Percentiles rank a stretch among this genome's conserved stretches.
These are phyloP conservation scores for Lagocephalus sceleratus DNA, from an alignment of 2,797 vertebrate genomes.

Conservation along the genomic window DNA sequence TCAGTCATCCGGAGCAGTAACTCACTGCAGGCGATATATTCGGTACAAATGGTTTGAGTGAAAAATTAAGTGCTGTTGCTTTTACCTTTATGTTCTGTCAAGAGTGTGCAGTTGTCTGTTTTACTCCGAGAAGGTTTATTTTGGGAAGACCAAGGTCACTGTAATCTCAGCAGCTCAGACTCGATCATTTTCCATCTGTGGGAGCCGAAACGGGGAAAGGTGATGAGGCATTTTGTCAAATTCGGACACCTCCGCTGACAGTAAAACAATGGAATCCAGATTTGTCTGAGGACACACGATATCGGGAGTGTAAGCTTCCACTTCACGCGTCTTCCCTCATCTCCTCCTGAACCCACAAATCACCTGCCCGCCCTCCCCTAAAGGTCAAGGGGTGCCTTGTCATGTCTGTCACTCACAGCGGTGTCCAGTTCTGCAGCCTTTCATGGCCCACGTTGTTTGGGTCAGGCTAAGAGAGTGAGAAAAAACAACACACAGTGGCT, in stretches of 20 bases:
- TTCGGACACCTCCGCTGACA: slow-evolving; percentile 55
- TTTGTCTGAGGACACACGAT: slow-evolving; percentile 44
- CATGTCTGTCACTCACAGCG: slow-evolving; percentile 60
- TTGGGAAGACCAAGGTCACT: slow-evolving; percentile 24
- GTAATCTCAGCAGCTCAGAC: slow-evolving; percentile 29
- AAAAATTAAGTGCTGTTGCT: slow-evolving; percentile 24
- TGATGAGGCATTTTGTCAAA: slow-evolving; percentile 52
- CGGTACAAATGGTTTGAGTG: slow-evolving; percentile 6
- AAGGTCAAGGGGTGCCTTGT: slow-evolving; percentile 69
- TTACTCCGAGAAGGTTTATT: slow-evolving; percentile 29
- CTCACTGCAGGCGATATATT: slow-evolving; percentile 21
- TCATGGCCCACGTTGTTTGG: slow-evolving; percentile 20
- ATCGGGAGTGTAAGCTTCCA: slow-evolving; percentile 43
- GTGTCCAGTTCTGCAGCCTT: slow-evolving; percentile 37
- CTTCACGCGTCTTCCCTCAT: slow-evolving; percentile 35
- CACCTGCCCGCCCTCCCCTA: slow-evolving; percentile 27
- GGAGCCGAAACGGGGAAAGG: slow-evolving; percentile 37
- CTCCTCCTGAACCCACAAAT: slow-evolving; percentile 42
- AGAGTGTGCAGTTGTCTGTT: slow-evolving; percentile 11
- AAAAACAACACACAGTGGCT: slow-evolving; percentile 80
- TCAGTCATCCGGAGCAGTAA: slow-evolving; percentile 23
- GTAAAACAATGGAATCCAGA: slow-evolving; percentile 60
- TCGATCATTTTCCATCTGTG: slow-evolving; percentile 34
- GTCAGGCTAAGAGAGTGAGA: slow-evolving; percentile 66
- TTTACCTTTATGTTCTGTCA: slow-evolving; percentile 11